Conservation (phyloP, 2,113 vertebrate species). For the Blennius ocellaris region DNA sequence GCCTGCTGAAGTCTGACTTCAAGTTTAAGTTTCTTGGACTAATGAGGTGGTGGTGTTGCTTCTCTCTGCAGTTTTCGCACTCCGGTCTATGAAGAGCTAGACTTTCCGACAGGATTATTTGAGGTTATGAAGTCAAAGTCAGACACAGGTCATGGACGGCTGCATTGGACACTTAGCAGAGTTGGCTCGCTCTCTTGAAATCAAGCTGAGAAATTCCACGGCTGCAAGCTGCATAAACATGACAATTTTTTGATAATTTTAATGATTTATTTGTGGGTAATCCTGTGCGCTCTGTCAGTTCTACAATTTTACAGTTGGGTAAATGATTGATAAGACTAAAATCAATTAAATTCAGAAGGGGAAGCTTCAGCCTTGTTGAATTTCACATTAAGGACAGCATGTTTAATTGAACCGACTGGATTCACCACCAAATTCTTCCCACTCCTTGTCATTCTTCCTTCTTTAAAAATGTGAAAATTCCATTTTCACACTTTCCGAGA, state of each 20-base stretch:
- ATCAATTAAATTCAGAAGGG: neutral
- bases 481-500: too few relatives aligned
- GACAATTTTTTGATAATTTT: neutral
- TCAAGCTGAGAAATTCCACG: neutral
- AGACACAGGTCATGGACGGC: neutral
- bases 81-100: neutral
- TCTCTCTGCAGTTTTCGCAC: conserved; percentile 11
- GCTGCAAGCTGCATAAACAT: neutral
- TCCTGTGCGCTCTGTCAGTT: neutral
- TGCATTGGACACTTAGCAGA: neutral
- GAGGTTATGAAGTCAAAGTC: conserved; percentile 7
- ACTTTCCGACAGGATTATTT: conserved; percentile 10
- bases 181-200: neutral
- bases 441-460: neutral
- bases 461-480: neutral
- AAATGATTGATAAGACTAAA: neutral
- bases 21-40: conserved; percentile 18
- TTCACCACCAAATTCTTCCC: neutral
- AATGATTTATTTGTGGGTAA: neutral
- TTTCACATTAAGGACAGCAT: neutral
- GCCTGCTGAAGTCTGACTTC: conserved; percentile 6
- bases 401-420: conserved; percentile 1
- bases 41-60: conserved; percentile 31
- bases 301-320: neutral
- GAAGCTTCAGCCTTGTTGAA: neutral